phyloP scores from a whole-genome alignment of 2,113 vertebrate species.

The Channa argus region DNA sequence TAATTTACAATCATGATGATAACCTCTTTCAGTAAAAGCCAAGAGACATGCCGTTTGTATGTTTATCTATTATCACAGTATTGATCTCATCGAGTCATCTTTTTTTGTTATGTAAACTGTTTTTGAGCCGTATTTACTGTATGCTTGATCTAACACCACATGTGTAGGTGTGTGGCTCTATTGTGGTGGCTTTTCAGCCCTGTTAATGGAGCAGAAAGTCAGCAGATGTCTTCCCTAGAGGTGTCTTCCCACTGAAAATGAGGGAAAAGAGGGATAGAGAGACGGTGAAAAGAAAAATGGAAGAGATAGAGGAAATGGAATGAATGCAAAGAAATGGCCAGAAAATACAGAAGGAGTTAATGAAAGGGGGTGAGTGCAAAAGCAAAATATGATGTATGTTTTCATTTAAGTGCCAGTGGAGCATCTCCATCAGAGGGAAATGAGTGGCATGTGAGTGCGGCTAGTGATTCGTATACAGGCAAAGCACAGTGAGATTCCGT shows the following conservation, averaged over 20 bases:
- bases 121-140: background rate
- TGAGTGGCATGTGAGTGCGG: conserved; percentile 21
- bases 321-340: background rate
- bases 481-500: conserved; percentile 38
- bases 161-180: background rate
- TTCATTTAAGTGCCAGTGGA: conserved; percentile 14
- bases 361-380: background rate
- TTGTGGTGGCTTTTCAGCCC: conserved; percentile 13
- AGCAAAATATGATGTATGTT: background rate
- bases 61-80: background rate
- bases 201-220: conserved; percentile 22
- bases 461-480: conserved; percentile 18
- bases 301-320: background rate
- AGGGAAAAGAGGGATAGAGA: background rate
- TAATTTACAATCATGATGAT: background rate
- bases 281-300: background rate
- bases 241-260: conserved; percentile 15
- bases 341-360: background rate
- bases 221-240: conserved; percentile 40
- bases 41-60: background rate
- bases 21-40: background rate
- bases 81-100: conserved; percentile 35
- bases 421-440: conserved; percentile 11
- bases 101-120: conserved; percentile 21
- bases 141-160: background rate